Base-by-base conservation (phyloP, 1,140 invertebrate genomes). In the Nixonia krombeini region DNA sequence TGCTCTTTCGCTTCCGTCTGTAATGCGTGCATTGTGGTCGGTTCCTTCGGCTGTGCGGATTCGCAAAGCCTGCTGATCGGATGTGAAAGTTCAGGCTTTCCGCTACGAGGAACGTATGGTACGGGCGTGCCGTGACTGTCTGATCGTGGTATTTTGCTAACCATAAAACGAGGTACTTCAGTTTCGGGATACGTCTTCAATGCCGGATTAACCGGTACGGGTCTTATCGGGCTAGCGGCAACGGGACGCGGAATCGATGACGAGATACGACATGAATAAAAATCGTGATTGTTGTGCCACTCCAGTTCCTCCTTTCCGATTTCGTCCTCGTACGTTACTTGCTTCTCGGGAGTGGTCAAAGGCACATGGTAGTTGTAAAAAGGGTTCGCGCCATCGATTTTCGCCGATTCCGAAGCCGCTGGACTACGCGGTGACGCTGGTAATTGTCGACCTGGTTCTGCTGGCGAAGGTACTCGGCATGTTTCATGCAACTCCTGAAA, bases 31-130 rank as follows among this genome's bases (percentile, higher is more conserved):
- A 35, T 10, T 12, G 18, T 10, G 13, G 25, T 10, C 12, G 37
- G 28, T 61, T 28, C 8, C 38, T 37, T 58, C 41, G 25, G 46
- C 49, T 4, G 37, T n/a, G 5, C 57, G 46, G 38, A 70, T 52
- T 75, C 76, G 66, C 76, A 79, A 4, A 79, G 56, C 41, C 75
- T 65, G 28, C 78, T 79, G 18, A 79, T 66, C 6, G 78, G 78
- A 45, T 74, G 71, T 0, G 78, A 78, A 10, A 80, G 44, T 47
- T 79, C 70, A 0, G 64, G 66, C 23, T 72, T 76, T n/a, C 42
- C 10, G 13, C 12, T 25, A 12, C 40, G 37, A 40, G 16, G 18
- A 18, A 21, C 40, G 8, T 10, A 23, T 1, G 40, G 9, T 12
- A 42, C 40, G 6, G 21, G 1, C 4, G 17, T 5, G n/a, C 6